Base-by-base conservation (phyloP, 64 coral and sea anemone species). In the Platygyra sinensis region DNA sequence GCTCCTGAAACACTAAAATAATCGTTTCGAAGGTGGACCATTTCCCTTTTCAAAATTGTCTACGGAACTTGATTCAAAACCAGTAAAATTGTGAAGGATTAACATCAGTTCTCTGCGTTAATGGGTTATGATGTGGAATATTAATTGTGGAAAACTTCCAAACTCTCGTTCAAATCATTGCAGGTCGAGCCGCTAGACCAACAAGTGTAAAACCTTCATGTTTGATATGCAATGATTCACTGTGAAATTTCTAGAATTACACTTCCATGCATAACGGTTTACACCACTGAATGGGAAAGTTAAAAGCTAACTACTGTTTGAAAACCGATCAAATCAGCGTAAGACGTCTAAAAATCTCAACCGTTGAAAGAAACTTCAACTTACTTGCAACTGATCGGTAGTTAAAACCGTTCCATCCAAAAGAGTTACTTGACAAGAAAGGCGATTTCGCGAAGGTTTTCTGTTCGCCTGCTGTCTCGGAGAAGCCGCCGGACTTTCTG, bases 381-480 rank as follows among this genome's bases (percentile, higher is more conserved):
- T 87, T 67, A 87, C 90, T 60, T 80, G 83, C 31, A 92, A 59
- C 16, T 88, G 72, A 71, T 92, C 90, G 13, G 90, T 76, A 29
- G 82, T 92, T 18, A 92, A 72, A 24, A 86, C 75, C 13, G 79
- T 87, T 50, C 86, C 86, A 87, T 92, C 90, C 10, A 92, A 60
- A 30, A 80, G 80, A 50, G 90, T 92, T 30, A 92, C 72, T 19
- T 76, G 82, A 69, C 90, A 92, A 3, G 86, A 72, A 57, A 92
- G 67, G 5, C 90, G 90, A 65, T 92, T 92, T 73, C 62, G 67
- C 60, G 83, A 82, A 0, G 86, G 74, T 60, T 92, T 92, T 74
- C 86, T 92, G 10, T 8, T 74, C 17, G 74, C 6, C 79, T 92
- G 72, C 50, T 87, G 74, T 38, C 55, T 74, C 38, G 83, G 75